Base-by-base conservation (phyloP, 2,113 vertebrate genomes). In the Leptosomus discolor region DNA sequence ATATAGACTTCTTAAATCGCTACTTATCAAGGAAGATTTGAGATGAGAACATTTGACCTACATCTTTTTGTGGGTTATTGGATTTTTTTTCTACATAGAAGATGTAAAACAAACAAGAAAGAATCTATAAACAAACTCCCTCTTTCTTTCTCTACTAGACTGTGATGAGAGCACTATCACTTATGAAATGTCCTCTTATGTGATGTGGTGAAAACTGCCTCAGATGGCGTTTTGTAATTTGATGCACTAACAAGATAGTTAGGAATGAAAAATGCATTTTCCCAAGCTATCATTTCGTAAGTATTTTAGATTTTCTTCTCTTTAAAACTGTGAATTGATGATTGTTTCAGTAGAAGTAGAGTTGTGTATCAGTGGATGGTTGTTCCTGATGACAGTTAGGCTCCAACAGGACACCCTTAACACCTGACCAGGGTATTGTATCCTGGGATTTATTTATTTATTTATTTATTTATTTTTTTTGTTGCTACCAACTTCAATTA, bases 1-100 rank as follows among this genome's bases (percentile, higher is more conserved):
- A 97, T 97, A 97, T 94, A 97, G 95, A 92, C 96, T 97, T 96
- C 96, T 97, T 95, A 96, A 97, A 97, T 97, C 95, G 88, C 96
- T 90, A 90, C 95, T 94, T 92, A 97, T 95, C 94, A 97, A 90
- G 95, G 95, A 95, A 98, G 96, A 91, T 91, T 96, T 98, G 92
- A 94, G 95, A 89, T 96, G 97, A 94, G 83, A 97, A 94, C n/a
- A 46, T 97, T 70, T 95, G 80, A 92, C 88, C 86, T 96, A 96
- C 94, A 97, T 97, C 94, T 96, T 96, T 82, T 93, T 94, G 95
- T 92, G 89, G 96, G 92, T 94, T 94, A 89, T 92, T 96, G 95
- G 94, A 97, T 96, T 97, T 96, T 96, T 97, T 95, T 84, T 23
- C 84, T 76, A 92, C 91, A 74, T 54, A 79, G 84, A 94, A 96